Conservation (phyloP, 2,888 invertebrate species). For the Hyalella azteca region DNA sequence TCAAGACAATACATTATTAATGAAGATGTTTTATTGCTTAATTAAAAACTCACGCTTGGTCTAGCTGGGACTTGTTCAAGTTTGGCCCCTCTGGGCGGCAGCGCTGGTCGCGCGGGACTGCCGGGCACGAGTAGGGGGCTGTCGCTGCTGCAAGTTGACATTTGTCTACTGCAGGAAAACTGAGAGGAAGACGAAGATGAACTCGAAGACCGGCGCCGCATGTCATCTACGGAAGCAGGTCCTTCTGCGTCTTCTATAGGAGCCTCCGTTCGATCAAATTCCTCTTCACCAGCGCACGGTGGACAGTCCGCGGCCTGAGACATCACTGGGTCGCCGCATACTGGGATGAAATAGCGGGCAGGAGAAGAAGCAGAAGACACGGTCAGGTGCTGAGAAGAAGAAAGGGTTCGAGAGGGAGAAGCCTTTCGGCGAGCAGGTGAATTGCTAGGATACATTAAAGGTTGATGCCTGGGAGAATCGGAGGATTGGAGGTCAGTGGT, state of each 20-base stretch:
- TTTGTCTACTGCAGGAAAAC: not conserved
- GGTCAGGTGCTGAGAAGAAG: not conserved
- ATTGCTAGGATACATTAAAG: not conserved
- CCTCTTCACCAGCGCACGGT: not conserved
- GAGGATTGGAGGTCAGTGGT: not conserved
- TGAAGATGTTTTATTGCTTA: too few species aligned
- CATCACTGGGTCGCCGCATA: not conserved
- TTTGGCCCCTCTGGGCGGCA: constrained; percentile 11
- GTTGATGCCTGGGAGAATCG: not conserved
- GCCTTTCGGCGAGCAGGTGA: not conserved
- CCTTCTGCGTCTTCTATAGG: not conserved
- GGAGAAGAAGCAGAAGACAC: not conserved
- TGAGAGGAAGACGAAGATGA: constrained; percentile 17
- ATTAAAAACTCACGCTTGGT: constrained; percentile 26
- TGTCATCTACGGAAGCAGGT: not conserved
- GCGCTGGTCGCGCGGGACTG: not conserved
- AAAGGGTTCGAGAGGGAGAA: not conserved
- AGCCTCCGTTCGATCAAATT: not conserved
- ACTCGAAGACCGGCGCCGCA: not conserved
- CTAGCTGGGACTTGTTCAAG: constrained; percentile 2
- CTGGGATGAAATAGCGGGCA: not conserved
- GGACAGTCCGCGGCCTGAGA: not conserved
- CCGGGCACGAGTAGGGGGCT: not conserved
- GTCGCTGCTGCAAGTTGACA: constrained; percentile 8
- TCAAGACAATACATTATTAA: too few species aligned